These are phyloP conservation scores for Phataginus tetradactyla DNA, from an alignment of 2,797 vertebrate genomes.

Conservation along the genomic window DNA sequence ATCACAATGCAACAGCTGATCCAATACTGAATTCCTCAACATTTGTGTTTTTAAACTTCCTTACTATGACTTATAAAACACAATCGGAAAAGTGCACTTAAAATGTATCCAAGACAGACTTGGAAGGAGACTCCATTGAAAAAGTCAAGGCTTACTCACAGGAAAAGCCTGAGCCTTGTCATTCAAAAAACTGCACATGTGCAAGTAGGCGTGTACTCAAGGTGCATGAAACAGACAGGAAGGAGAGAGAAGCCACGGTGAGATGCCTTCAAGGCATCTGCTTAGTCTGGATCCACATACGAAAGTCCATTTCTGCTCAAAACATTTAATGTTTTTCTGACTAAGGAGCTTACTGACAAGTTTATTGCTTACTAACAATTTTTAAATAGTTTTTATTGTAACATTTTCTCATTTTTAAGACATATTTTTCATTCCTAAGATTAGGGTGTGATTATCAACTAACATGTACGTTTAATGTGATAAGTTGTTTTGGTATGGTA, in stretches of 20 bases:
- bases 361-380: not conserved
- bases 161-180: not conserved
- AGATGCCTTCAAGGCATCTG: not conserved
- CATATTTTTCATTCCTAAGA: constrained; percentile 11
- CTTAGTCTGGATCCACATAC: not conserved
- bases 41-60: not conserved
- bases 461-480: not conserved
- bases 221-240: not conserved
- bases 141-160: not conserved
- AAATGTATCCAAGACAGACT: not conserved
- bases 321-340: not conserved
- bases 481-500: not conserved
- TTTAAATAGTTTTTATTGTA: not conserved
- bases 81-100: not conserved
- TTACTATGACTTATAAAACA: not conserved
- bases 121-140: not conserved
- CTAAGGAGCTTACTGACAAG: not conserved
- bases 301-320: not conserved
- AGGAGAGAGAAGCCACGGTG: not conserved
- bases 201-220: not conserved
- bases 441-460: not conserved
- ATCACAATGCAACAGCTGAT: not conserved
- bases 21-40: not conserved
- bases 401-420: constrained; percentile 4
- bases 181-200: not conserved